Evolutionary conservation across 2,797 vertebrate species (phyloP).

Genomic region (Karalla daura): DNA sequence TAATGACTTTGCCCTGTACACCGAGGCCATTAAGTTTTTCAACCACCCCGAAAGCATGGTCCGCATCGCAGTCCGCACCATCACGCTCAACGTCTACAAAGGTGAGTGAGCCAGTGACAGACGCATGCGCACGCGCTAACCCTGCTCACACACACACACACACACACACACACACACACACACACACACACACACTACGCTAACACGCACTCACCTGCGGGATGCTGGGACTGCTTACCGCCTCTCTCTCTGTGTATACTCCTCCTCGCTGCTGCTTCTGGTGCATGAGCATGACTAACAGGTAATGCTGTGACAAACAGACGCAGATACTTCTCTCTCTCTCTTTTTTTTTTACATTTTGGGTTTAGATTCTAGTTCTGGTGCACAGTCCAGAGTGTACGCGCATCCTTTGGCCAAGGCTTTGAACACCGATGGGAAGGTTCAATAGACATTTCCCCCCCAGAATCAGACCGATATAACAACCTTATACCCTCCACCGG

Average conservation of each 20-base stretch:
- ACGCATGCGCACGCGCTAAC: slow-evolving; percentile 30
- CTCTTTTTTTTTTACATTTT: background rate
- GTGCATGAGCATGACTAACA: slow-evolving; percentile 67
- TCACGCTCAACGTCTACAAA: slow-evolving; percentile 99
- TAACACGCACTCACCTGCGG: background rate
- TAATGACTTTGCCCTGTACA: slow-evolving; percentile 99
- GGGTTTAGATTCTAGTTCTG: too few relatives aligned
- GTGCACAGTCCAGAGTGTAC: too few relatives aligned
- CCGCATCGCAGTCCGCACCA: slow-evolving; percentile 97
- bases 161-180: slow-evolving; percentile 3
- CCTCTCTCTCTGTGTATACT: slow-evolving; percentile 28
- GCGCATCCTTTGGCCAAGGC: too few relatives aligned
- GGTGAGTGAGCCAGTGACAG: slow-evolving; percentile 84
- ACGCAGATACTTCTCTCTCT: slow-evolving; percentile 13
- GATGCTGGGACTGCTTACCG: slow-evolving; percentile 38
- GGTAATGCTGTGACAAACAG: slow-evolving; percentile 44
- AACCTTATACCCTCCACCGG: too few relatives aligned
- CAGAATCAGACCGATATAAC: too few relatives aligned
- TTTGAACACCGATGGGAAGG: too few relatives aligned
- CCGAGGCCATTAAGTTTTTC: slow-evolving; percentile 99
- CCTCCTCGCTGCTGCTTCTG: slow-evolving; percentile 55
- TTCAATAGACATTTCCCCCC: too few relatives aligned
- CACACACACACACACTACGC: background rate
- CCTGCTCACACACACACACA: background rate
- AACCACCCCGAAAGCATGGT: slow-evolving; percentile 99